Base-by-base conservation (phyloP, 2,888 invertebrate genomes). In the Ptilodon capucinus region DNA sequence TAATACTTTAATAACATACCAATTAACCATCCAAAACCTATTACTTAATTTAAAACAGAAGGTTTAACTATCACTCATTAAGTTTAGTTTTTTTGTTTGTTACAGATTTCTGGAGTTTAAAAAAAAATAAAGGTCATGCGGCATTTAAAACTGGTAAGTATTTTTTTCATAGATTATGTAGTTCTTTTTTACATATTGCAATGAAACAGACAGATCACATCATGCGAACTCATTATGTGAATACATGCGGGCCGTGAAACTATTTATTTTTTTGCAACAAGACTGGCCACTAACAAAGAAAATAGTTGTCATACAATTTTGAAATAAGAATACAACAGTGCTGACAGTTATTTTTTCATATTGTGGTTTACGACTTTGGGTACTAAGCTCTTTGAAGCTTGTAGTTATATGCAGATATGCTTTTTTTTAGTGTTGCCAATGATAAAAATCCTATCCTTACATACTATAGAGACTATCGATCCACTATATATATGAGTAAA, bases 261-360 rank as follows among this genome's bases (percentile, higher is more conserved):
- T 60, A 65, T 71, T 70, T 64, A 57, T 53, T 64, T 75, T 72
- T 75, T 75, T 72, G 62, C 64, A 57, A 56, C 40, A 35, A 6
- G 23, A 40, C 56, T 67, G 60, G 60, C 58, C 60, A 49, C 48
- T 57, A 54, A 71, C 64, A 64, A 69, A 63, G 60, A 62, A 60
- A 66, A 57, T 63, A 54, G 58, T 49, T 53, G 53, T 61, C 59
- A 43, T 55, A 59, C 50, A 62, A 57, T 64, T 68, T 53, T 58
- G 44, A 68, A 73, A 71, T 57, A 61, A 68, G 66, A 67, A 60
- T 64, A 60, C 51, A 43, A 55, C 65, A 62, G 52, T 60, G 59
- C 57, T 65, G 54, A 47, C 46, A 45, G 57, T 55, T 56, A 21
- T 39, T 5, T 13, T 8, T 16, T 9, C 6, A 6, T 6, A n/a